Conservation (phyloP, 1,140 invertebrate genomes). For the Vollenhovia emeryi region DNA sequence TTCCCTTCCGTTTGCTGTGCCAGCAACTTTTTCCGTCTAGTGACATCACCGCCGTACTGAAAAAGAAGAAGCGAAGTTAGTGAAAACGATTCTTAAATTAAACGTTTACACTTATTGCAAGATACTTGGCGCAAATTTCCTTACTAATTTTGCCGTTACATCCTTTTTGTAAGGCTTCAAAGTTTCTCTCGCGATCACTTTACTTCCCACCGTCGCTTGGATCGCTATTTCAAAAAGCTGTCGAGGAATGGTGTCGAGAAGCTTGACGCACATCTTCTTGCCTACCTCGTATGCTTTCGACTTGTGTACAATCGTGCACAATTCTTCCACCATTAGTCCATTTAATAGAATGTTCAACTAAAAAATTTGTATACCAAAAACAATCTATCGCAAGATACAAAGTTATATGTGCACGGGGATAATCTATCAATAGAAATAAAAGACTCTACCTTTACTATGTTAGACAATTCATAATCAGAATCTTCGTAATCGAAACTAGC, state of each 20-base stretch:
- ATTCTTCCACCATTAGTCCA: conserved; percentile 93
- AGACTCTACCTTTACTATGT: conserved; percentile 92
- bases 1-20: conserved; percentile 97
- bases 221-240: conserved; percentile 95
- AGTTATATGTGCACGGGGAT: background rate
- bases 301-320: conserved; percentile 93
- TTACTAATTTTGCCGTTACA: conserved; percentile 96
- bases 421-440: conserved; percentile 42
- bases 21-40: conserved; percentile 95
- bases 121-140: conserved; percentile 70
- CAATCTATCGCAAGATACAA: conserved; percentile 21
- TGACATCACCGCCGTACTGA: conserved; percentile 97
- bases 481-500: conserved; percentile 99
- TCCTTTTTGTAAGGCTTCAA: conserved; percentile 96
- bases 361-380: conserved; percentile 5
- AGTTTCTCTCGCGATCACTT: conserved; percentile 94
- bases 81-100: conserved; percentile 39
- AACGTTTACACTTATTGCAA: conserved; percentile 45
- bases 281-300: conserved; percentile 89
- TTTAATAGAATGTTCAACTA: conserved; percentile 94
- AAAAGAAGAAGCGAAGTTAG: conserved; percentile 78
- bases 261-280: conserved; percentile 90
- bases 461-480: conserved; percentile 91
- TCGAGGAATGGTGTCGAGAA: conserved; percentile 95
- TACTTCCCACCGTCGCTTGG: conserved; percentile 93